A percentile compares a stretch with the other conserved stretches of the same genome.
Conservation (phyloP, 2,888 invertebrate species). For the Philereme transversata region DNA sequence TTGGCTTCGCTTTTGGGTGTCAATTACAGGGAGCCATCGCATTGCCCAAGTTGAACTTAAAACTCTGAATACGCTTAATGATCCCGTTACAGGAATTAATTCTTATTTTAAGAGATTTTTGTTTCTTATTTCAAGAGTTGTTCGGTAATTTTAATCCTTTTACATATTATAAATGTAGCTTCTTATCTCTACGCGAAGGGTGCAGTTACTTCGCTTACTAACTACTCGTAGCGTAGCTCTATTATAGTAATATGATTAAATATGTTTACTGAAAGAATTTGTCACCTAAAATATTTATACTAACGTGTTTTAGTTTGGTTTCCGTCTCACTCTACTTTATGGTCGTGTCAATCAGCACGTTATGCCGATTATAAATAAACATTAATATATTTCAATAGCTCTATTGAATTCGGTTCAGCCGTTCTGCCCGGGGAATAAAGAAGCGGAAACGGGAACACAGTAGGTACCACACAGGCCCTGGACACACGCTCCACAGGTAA, state of each 20-base stretch:
- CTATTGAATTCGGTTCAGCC: conserved; percentile 21
- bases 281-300: no score
- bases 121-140: conserved; percentile 6
- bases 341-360: conserved; percentile 12
- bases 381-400: background rate
- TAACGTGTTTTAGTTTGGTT: background rate
- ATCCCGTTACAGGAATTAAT: conserved; percentile 6
- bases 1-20: conserved; percentile 31
- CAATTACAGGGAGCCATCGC: conserved; percentile 18
- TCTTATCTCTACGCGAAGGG: no score
- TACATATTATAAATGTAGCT: no score
- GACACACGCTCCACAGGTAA: conserved; percentile 2
- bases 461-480: background rate
- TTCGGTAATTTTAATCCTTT: no score
- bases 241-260: no score
- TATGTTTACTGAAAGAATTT: no score
- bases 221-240: no score
- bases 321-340: background rate
- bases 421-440: conserved; percentile 20
- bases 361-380: conserved; percentile 13
- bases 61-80: conserved; percentile 26
- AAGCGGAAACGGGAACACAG: conserved; percentile 22
- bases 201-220: no score
- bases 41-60: conserved; percentile 19
- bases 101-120: conserved; percentile 13